Conservation (phyloP, 2,797 vertebrate genomes). For the Tokudaia tokunoshimensis region DNA sequence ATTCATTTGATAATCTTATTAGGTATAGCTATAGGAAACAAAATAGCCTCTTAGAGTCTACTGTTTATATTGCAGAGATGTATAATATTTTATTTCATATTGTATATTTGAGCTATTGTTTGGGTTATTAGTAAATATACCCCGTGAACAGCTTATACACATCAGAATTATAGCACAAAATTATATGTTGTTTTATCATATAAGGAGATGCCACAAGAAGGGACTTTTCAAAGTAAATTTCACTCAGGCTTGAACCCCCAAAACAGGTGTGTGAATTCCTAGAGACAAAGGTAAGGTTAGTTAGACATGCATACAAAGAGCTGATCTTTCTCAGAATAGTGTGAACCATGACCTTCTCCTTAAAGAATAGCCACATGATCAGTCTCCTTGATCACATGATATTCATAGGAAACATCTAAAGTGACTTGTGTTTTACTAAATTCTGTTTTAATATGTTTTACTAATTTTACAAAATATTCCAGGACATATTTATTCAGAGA, state of each 20-base stretch:
- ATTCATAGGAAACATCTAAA: background rate
- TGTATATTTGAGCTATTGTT: background rate
- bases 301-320: rapidly evolving
- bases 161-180: background rate
- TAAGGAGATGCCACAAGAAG: background rate
- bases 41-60: background rate
- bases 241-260: rapidly evolving
- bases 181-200: background rate
- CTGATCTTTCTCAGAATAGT: background rate
- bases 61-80: background rate
- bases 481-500: background rate
- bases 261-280: background rate
- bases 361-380: background rate
- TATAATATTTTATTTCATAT: background rate
- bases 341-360: background rate
- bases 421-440: background rate
- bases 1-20: slow-evolving; percentile 4
- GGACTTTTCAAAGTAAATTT: background rate
- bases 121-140: background rate
- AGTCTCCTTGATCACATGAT: background rate
- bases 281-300: rapidly evolving
- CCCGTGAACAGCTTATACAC: background rate
- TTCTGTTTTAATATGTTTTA: background rate
- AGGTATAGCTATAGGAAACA: background rate
- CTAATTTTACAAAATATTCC: background rate